phyloP scores from a whole-genome alignment of 1,140 invertebrate species.

The Bathynomus jamesi region DNA sequence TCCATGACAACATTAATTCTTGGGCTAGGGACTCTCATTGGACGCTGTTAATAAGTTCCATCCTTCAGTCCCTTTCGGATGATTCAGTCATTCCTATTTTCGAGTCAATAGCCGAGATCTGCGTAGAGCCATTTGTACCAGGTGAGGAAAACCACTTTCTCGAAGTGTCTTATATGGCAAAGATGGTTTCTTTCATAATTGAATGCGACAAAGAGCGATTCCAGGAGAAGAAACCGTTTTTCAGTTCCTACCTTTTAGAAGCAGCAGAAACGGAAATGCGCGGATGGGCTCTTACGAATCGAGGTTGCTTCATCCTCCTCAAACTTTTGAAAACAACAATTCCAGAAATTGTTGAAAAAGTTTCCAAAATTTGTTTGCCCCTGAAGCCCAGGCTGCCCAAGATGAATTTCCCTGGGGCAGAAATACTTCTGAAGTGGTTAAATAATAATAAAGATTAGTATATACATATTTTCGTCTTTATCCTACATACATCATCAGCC shows the following conservation, averaged over 20 bases:
- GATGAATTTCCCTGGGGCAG: background rate
- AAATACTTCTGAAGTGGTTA: background rate
- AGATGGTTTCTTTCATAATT: slow-evolving; percentile 30
- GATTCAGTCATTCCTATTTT: slow-evolving; percentile 13
- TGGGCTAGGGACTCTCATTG: slow-evolving; percentile 31
- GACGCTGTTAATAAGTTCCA: slow-evolving; percentile 33
- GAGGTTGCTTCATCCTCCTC: background rate
- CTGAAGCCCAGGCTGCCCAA: background rate
- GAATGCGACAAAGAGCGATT: slow-evolving; percentile 26
- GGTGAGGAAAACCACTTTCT: slow-evolving; percentile 23
- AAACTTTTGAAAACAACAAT: background rate
- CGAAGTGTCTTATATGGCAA: slow-evolving; percentile 23
- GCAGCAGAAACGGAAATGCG: background rate
- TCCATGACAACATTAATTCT: slow-evolving; percentile 14
- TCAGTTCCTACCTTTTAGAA: background rate
- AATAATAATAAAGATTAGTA: background rate
- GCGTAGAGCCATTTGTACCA: slow-evolving; percentile 13
- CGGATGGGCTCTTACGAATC: background rate
- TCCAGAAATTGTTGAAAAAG: background rate
- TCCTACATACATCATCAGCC: too few relatives aligned
- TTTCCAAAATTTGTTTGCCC: background rate
- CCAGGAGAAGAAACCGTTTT: slow-evolving; percentile 11
- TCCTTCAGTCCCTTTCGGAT: slow-evolving; percentile 13
- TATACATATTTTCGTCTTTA: too few relatives aligned
- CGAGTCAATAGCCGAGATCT: slow-evolving; percentile 19